Conservation (phyloP, 2,113 vertebrate species). For the Dunckerocampus dactyliophorus region DNA sequence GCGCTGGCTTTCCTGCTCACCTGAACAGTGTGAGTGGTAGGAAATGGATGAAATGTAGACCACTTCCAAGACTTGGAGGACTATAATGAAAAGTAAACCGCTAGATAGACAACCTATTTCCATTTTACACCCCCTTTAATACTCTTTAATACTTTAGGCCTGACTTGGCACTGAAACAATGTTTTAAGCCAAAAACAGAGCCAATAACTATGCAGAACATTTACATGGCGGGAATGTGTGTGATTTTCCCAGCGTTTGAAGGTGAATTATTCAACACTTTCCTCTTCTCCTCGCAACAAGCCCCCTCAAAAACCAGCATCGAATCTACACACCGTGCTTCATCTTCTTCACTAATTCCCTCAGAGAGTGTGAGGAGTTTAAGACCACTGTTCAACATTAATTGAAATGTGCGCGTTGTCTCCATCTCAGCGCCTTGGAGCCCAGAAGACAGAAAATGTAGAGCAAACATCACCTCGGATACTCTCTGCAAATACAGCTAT, state of each 20-base stretch:
- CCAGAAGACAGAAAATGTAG: conserved; percentile 29
- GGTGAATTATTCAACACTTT: conserved; percentile 68
- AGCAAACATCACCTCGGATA: conserved; percentile 29
- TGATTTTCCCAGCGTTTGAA: conserved; percentile 26
- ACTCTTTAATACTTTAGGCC: background rate
- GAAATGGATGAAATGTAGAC: background rate
- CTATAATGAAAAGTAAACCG: background rate
- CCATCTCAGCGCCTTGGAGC: conserved; percentile 35
- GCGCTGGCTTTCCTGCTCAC: background rate
- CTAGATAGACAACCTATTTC: background rate
- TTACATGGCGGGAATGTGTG: conserved; percentile 13
- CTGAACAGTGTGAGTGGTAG: background rate
- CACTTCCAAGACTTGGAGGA: too few relatives aligned
- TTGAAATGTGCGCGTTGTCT: conserved; percentile 60
- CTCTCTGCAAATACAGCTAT: conserved; percentile 23
- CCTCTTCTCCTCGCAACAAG: conserved; percentile 29
- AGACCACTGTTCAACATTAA: conserved; percentile 47
- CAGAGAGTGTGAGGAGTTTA: conserved; percentile 63
- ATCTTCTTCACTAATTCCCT: conserved; percentile 59
- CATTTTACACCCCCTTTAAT: background rate
- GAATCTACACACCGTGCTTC: conserved; percentile 13
- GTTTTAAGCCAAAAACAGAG: conserved; percentile 19
- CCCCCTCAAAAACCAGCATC: conserved; percentile 38
- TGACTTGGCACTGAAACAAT: conserved; percentile 12
- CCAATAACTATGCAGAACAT: conserved; percentile 23